Conservation (phyloP, 2,113 vertebrate genomes). For the Psilopsiagon aurifrons region DNA sequence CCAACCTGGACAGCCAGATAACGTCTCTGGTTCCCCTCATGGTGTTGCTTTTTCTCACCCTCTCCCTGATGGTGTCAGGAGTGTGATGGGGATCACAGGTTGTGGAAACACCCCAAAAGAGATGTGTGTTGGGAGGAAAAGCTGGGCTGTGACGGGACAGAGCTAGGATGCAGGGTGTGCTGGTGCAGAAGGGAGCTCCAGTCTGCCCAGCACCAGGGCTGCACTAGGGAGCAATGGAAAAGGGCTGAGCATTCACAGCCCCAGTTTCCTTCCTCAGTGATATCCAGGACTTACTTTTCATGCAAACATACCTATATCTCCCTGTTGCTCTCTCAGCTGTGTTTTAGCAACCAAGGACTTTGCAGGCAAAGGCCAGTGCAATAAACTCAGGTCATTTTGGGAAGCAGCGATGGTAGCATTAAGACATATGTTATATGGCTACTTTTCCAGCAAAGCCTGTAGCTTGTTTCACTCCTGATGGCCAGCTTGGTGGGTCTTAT, state of each 20-base stretch:
- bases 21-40: not conserved
- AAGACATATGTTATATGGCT: not conserved
- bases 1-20: not conserved
- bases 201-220: fast-evolving
- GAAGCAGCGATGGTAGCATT: not conserved
- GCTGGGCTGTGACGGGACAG: not conserved
- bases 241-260: not conserved
- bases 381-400: not conserved
- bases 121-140: not conserved
- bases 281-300: not conserved
- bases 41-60: not conserved
- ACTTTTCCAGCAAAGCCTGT: not conserved
- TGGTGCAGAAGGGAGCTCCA: not conserved
- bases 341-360: not conserved
- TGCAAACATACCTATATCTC: not conserved
- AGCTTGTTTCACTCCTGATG: not conserved
- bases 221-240: not conserved
- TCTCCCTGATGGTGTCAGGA: fast-evolving
- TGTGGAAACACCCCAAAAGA: not conserved
- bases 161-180: too few relatives aligned
- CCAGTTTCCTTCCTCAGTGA: not conserved
- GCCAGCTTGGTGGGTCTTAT: not conserved
- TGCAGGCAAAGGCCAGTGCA: not conserved
- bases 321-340: not conserved
- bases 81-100: fast-evolving